Base-by-base conservation (phyloP, 2,797 vertebrate genomes). In the Arnoldichthys spilopterus region DNA sequence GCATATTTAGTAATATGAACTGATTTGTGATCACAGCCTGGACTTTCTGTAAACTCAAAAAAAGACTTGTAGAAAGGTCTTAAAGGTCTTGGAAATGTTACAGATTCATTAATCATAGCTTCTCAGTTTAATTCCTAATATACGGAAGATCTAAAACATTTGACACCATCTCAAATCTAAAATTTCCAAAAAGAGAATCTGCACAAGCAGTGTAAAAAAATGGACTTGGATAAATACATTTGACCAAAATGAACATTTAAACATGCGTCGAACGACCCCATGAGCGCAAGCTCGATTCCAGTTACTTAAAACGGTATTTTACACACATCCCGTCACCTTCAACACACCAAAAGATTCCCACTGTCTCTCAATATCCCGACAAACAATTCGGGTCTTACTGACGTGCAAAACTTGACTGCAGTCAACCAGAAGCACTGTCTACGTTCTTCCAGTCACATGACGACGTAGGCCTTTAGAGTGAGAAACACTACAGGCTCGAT, bases 271-370 rank as follows among this genome's bases (percentile, higher is more conserved):
- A 80, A 74, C 45, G 43, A 81, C 56, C 53, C 43, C 6, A 72
- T 22, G 28, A 70, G 70, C 12, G 13, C 68, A 4, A 47, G 80
- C 69, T 76, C 53, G 82, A 67, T 88, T 89, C 86, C 82, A 89
- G 86, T 86, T 66, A 70, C 69, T 69, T 78, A 3, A 72, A 70
- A 70, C 32, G 68, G 72, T 79, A 34, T 64, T 69, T 51, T 72
- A 49, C 43, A 30, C 49, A 47, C 51, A 32, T 40, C 56, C 69
- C 18, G 53, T 75, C 66, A 67, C 62, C 16, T 53, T 73, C 61
- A 69, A 53, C 51, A 81, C 45, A 63, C 22, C 56, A 20, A 62
- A 64, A 63, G 49, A 72, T 74, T 26, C 51, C 40, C 20, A 11
- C 13, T 37, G 63, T 34, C 64, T 51, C 67, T 73, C 34, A 58